phyloP scores from a whole-genome alignment of 2,113 vertebrate genomes.

The Saimiri boliviensis region DNA sequence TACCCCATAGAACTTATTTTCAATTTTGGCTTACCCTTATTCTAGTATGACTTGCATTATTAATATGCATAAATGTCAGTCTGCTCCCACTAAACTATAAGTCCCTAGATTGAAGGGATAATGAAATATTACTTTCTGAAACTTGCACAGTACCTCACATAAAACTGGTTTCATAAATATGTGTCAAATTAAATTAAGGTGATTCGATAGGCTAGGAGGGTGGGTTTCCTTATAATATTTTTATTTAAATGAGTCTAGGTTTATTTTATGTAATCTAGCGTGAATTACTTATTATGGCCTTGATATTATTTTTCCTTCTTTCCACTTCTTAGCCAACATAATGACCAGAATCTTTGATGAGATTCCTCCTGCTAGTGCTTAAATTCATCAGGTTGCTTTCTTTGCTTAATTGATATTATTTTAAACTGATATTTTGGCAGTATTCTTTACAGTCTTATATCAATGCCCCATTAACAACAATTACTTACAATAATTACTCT shows the following conservation, averaged over 20 bases:
- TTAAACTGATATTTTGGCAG: not conserved
- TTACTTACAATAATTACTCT: not conserved
- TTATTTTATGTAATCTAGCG: not conserved
- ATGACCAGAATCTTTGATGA: not conserved
- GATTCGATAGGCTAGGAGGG: not conserved
- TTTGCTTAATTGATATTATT: not conserved
- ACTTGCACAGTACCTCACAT: not conserved
- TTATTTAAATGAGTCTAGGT: not conserved
- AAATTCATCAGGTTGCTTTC: not conserved
- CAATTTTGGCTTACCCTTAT: not conserved
- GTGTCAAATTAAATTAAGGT: not conserved
- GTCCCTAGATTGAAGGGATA: not conserved
- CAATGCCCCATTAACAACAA: not conserved
- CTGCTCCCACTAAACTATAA: not conserved
- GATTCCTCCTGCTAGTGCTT: not conserved
- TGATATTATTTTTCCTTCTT: not conserved
- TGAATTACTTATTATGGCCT: not conserved
- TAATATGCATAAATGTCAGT: not conserved
- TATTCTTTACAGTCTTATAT: not conserved
- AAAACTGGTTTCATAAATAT: not conserved
- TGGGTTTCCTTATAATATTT: not conserved
- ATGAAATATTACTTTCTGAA: not conserved
- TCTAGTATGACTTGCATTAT: not conserved
- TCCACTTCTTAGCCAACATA: not conserved
- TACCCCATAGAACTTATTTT: not conserved